Evolutionary conservation across 1,140 invertebrate species (phyloP), one percentile per base, ranked within the genome.

Genomic region (Apis dorsata): DNA sequence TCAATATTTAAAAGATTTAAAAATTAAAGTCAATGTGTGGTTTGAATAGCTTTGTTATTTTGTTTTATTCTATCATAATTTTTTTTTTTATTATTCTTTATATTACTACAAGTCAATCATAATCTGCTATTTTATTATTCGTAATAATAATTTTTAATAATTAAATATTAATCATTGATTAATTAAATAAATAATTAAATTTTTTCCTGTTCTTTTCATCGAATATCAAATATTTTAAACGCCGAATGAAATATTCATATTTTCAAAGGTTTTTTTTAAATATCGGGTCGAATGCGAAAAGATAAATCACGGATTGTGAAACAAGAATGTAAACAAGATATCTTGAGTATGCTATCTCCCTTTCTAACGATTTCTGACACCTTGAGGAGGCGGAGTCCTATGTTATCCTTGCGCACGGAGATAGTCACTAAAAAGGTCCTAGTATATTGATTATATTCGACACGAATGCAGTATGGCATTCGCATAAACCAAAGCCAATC

Each of bases 361-460:
- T 55, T 84, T 80, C 70, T 63, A 84, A 74, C 21, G 24, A 59
- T 44, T 10, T 12, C 53, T 8, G 11, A 17, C 3, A 17, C 49
- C 44, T 84, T 28, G 53, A 59, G 55, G 12, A 62, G n/a, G 57
- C 79, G 44, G 9, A 53, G 49, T 69, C 57, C 70, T 51, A 28
- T 5, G 13, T n/a, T 84, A 84, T 84, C 71, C 79, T 84, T 81
- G 83, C 70, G 83, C 71, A 57, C 21, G 21, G 74, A 70, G 49
- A 84, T 81, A 55, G 49, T 13, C 10, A 49, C 9, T 57, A 71
- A 5, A 49, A 80, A 62, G 49, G 51, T 75, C n/a, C 51, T 10
- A 49, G 13, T 62, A 55, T 84, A 84, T 84, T 59, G 83, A 84
- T 84, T 84, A 81, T 79, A 59, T 76, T 57, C 21, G 34, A 51